Base-by-base conservation (phyloP, 1,140 invertebrate genomes). In the Bathynomus jamesi region DNA sequence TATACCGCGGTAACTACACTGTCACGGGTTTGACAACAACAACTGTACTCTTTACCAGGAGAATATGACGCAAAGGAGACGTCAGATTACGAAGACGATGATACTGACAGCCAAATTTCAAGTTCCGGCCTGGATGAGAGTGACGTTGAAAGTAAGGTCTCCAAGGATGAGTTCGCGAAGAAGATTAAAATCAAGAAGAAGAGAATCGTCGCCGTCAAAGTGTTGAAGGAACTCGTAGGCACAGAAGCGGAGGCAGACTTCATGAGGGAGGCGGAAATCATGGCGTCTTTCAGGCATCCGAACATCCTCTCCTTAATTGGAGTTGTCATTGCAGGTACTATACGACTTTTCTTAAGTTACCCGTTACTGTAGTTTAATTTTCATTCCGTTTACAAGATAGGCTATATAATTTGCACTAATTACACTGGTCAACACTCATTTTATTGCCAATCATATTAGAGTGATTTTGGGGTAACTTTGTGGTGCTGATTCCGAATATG, bases 261-360 rank as follows among this genome's bases (percentile, higher is more conserved):
- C 66, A 78, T 83, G 68, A 78, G 82, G 29, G 85, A 86, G 77
- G 81, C 83, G 17, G 79, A 82, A 17, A 79, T 83, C 31, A 84
- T 85, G 81, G 80, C 84, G 0, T 81, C 83, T 74, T 79, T 86
- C 72, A 78, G 82, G 30, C 85, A 86, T 77, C 81, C 82, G 4
- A 79, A 79, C 60, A 79, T 79, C 17, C 68, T 79, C n/a, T 70
- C 70, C 10, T 71, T 79, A 10, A 61, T 79, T 11, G 79, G 79
- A 11, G 76, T 79, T 11, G 74, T 75, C 40, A 66, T 70, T 5
- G 69, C 53, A 70, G 76, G 73, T 75, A 25, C n/a, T n/a, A n/a
- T n/a, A n/a, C n/a, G n/a, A n/a, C n/a, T n/a, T n/a, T n/a, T n/a
- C n/a, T n/a, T n/a, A n/a, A n/a, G n/a, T 65, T 4, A 28, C n/a